Percentiles rank a stretch among this genome's conserved stretches.
phyloP scores from a whole-genome alignment of 2,888 invertebrate species.

The Synanthedon formicaeformis region DNA sequence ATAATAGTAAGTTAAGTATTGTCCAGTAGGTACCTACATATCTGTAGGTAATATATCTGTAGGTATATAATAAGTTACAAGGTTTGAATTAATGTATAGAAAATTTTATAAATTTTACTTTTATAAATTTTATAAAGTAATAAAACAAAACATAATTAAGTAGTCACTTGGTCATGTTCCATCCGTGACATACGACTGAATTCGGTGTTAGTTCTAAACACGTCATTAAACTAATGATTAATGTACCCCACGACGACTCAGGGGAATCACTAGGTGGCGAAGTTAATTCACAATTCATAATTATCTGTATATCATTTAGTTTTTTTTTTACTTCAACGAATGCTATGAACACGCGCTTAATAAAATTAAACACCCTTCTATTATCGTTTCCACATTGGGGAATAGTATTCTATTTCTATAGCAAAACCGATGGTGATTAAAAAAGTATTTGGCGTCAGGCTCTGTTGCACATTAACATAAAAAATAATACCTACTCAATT shows the following conservation, averaged over 20 bases:
- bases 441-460: too few species aligned
- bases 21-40: too few species aligned
- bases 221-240: constrained; percentile 47
- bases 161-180: constrained; percentile 14
- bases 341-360: constrained; percentile 12
- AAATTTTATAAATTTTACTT: too few species aligned
- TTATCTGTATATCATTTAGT: constrained; percentile 25
- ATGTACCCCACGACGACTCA: constrained; percentile 29
- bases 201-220: constrained; percentile 21
- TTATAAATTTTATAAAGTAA: too few species aligned
- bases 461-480: too few species aligned
- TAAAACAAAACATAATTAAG: constrained; percentile 17
- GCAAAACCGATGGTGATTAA: too few species aligned
- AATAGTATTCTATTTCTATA: background rate
- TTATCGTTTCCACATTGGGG: background rate
- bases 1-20: too few species aligned
- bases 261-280: constrained; percentile 41
- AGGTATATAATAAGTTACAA: too few species aligned
- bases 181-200: constrained; percentile 9
- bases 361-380: constrained; percentile 20
- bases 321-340: constrained; percentile 11
- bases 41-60: too few species aligned
- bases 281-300: constrained; percentile 47
- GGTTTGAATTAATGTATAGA: too few species aligned
- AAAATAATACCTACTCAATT: too few species aligned